phyloP scores from a whole-genome alignment of 2,888 invertebrate species.

The Drosophila buzzatii region DNA sequence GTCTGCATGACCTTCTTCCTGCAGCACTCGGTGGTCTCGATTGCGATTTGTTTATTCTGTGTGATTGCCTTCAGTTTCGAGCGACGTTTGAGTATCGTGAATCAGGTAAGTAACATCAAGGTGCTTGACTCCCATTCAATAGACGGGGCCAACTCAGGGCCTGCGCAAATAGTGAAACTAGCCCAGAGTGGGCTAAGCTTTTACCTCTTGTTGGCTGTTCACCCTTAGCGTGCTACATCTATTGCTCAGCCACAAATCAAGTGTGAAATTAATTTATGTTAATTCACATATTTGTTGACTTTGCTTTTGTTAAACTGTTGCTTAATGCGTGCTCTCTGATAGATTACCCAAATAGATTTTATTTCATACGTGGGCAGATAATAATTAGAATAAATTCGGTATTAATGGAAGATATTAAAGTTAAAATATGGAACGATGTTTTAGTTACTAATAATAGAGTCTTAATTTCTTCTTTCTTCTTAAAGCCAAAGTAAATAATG shows the following conservation, averaged over 20 bases:
- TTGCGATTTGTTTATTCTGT: conserved; percentile 83
- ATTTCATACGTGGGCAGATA: background rate
- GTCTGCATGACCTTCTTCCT: conserved; percentile 83
- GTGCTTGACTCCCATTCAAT: background rate
- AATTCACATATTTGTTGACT: conserved; percentile 8
- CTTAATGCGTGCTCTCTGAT: background rate
- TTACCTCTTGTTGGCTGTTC: background rate
- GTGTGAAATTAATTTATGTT: conserved; percentile 60
- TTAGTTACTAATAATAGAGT: background rate
- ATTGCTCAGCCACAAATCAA: conserved; percentile 34
- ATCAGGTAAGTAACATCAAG: conserved; percentile 78
- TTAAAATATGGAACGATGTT: background rate
- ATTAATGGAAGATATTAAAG: background rate
- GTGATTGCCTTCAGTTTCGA: conserved; percentile 82
- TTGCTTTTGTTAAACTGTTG: background rate
- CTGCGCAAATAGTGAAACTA: conserved; percentile 3
- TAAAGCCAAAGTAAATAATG: background rate
- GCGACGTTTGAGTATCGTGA: conserved; percentile 81
- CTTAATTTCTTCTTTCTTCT: background rate
- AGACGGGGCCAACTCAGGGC: background rate
- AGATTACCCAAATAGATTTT: background rate
- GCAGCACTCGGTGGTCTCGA: conserved; percentile 82
- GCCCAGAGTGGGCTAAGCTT: background rate
- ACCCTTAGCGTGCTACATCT: background rate
- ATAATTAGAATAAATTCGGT: background rate